Evolutionary conservation across 2,113 vertebrate genomes (phyloP).

Genomic region (Labeo rohita): DNA sequence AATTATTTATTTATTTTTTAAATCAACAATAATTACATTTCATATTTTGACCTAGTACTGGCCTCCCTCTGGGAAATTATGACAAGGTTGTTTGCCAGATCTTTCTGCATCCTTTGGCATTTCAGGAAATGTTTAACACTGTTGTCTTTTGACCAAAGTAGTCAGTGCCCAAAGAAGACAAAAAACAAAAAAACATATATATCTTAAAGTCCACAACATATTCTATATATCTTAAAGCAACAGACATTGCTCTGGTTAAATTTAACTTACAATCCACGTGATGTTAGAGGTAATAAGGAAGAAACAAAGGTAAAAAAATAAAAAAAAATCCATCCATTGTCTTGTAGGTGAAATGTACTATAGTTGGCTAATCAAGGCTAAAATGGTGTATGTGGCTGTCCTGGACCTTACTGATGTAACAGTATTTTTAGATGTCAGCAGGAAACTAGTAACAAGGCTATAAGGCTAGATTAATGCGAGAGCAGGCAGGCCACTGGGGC

Average conservation of each 20-base stretch:
- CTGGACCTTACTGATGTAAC: background rate
- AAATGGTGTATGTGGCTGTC: background rate
- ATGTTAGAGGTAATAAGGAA: background rate
- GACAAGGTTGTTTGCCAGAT: background rate
- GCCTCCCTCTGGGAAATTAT: constrained; percentile 18
- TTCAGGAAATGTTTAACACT: constrained; percentile 39
- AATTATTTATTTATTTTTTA: no score
- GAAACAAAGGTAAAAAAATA: background rate
- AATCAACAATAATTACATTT: background rate
- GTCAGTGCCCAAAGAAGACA: background rate
- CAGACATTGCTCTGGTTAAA: background rate
- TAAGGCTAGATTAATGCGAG: constrained; percentile 1
- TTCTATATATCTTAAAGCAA: background rate
- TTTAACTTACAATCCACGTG: background rate
- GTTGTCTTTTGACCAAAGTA: background rate
- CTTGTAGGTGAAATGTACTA: background rate
- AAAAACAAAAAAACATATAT: background rate
- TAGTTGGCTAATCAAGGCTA: background rate
- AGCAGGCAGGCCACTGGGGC: constrained; percentile 29
- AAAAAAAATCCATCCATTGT: background rate
- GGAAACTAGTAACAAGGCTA: constrained; percentile 24
- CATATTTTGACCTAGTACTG: background rate
- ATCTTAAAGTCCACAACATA: background rate
- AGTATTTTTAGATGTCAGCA: constrained; percentile 39
- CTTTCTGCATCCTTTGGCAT: constrained; percentile 37